Evolutionary conservation across 2,888 invertebrate genomes (phyloP), one percentile per base, ranked within the genome.

Genomic region (Microchrysa polita): DNA sequence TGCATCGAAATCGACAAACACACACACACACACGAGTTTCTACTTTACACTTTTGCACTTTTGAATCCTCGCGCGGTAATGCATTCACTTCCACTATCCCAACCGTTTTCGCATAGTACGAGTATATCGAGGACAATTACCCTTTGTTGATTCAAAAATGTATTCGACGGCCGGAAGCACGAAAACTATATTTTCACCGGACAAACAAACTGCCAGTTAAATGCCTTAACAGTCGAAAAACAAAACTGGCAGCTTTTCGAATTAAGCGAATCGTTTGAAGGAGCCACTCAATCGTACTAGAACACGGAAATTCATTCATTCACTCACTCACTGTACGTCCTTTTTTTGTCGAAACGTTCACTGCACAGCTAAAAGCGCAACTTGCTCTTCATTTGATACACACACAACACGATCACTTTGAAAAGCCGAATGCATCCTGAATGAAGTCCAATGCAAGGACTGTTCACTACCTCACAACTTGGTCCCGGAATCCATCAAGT

Each of bases 121-220:
- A n/a, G n/a, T n/a, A n/a, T n/a, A n/a, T n/a, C n/a, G 27, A 34
- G 27, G 7, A 34, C 27, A 34, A 34, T 65, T 65, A 65, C 65
- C 14, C 65, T 34, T 48, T 48, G 23, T 9, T 61, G 16, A 23
- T 40, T 12, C 16, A 18, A 61, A 16, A n/a, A n/a, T n/a, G n/a
- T 40, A 61, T 61, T 61, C 65, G 22, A 23, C 44, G 20, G 22
- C 65, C 34, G 65, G 18, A 20, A 12, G 48, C 65, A 48, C 65
- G 44, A 22, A 12, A 18, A 48, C n/a, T n/a, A n/a, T n/a, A 65
- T 65, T 44, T 20, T 34, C 20, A 65, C 27, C 27, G 22, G 65
- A n/a, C 34, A 65, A 65, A 65, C 65, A 65, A 65, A 65, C 65
- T 48, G 27, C 65, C 44, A 34, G 55, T 57, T 55, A 69, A 69